Conservation (phyloP, 1,140 invertebrate genomes). For the Drosophila parvula region DNA sequence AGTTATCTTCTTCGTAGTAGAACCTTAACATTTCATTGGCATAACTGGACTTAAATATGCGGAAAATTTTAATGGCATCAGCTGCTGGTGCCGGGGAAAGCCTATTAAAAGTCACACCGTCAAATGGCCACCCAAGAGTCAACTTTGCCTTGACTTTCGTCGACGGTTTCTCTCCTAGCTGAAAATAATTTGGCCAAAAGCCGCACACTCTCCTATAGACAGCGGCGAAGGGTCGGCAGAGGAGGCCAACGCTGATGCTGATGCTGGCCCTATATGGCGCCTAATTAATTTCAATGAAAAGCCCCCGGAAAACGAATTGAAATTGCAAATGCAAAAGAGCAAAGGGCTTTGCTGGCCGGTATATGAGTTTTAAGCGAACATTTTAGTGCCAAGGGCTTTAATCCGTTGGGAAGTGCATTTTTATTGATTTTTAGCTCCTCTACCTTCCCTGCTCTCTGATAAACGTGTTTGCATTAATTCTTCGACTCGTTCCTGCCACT, state of each 20-base stretch:
- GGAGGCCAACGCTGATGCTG: constrained; percentile 53
- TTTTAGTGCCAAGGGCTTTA: constrained; percentile 1
- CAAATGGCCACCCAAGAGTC: constrained; percentile 10
- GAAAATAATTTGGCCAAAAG: constrained; percentile 60
- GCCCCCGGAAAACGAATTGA: constrained; percentile 36
- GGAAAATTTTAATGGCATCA: constrained; percentile 71
- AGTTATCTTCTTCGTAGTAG: constrained; percentile 4
- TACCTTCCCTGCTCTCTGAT: constrained; percentile 33
- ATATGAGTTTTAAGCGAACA: constrained; percentile 1
- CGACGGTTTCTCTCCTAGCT: constrained; percentile 2
- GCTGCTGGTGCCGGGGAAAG: constrained; percentile 38
- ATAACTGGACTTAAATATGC: constrained; percentile 72
- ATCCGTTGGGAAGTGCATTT: constrained; percentile 31
- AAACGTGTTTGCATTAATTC: constrained; percentile 67
- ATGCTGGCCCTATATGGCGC: constrained; percentile 62
- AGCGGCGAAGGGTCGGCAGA: background rate
- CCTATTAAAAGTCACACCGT: constrained; percentile 52
- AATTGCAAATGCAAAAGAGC: constrained; percentile 16
- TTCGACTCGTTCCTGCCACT: constrained; percentile 6
- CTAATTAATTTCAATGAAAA: constrained; percentile 75
- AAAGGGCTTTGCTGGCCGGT: background rate
- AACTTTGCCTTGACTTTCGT: constrained; percentile 74
- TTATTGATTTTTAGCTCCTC: constrained; percentile 57
- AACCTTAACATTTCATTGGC: constrained; percentile 38
- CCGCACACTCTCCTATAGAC: constrained; percentile 35